Percentiles rank a stretch among this genome's conserved stretches.
Evolutionary conservation across 2,797 vertebrate genomes (phyloP).

Genomic region (Poeciliopsis turneri): DNA sequence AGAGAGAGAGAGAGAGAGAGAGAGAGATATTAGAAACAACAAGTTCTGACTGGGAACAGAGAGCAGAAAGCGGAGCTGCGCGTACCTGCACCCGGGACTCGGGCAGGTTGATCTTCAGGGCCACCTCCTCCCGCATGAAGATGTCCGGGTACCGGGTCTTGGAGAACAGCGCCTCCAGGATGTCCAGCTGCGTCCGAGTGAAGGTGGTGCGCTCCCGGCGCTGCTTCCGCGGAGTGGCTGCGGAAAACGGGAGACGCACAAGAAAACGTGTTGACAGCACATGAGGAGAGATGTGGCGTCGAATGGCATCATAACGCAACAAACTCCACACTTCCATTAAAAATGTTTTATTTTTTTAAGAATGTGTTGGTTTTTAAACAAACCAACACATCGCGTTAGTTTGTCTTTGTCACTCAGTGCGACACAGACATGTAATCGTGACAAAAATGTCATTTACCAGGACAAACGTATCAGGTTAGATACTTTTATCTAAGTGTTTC

Average conservation of each 20-base stretch:
- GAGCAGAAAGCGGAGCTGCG: background rate
- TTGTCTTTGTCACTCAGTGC: background rate
- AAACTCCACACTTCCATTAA: background rate
- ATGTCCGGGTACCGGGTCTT: conserved; percentile 98
- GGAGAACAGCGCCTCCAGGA: conserved; percentile 94
- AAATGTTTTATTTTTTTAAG: too few relatives aligned
- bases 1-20: background rate
- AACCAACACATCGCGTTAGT: background rate
- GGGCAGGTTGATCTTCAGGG: conserved; percentile 95
- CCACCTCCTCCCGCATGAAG: conserved; percentile 99
- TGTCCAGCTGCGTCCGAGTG: conserved; percentile 95
- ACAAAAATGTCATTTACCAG: background rate
- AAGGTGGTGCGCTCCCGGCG: conserved; percentile 96
- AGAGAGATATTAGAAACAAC: too few relatives aligned
- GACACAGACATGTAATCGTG: background rate
- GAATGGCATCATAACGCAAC: background rate
- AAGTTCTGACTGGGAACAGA: background rate
- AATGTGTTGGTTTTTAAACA: background rate
- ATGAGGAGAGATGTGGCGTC: background rate
- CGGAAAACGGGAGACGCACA: conserved; percentile 16
- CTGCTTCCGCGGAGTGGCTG: conserved; percentile 89
- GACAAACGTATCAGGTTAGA: background rate
- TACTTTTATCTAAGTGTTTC: background rate
- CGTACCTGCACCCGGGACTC: conserved; percentile 96
- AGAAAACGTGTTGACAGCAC: conserved; percentile 14